Base-by-base conservation (phyloP, 2,797 vertebrate species). In the Myotis daubentonii region DNA sequence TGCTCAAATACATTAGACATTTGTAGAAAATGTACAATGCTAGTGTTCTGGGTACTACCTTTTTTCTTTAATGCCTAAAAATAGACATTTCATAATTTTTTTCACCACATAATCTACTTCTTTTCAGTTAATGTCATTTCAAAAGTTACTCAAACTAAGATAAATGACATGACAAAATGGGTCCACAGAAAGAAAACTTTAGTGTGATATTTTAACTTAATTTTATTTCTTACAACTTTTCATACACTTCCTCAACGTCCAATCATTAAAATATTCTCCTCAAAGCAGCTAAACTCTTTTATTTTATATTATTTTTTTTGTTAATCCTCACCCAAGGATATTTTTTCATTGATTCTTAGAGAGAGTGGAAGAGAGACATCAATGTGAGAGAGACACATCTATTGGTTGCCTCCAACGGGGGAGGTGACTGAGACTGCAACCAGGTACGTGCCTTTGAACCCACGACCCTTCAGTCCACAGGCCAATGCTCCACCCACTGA, bases 91-190 rank as follows among this genome's bases (percentile, higher is more conserved):
- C 19, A n/a, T 81, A 51, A 85, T 94, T 47, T 85, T 84, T 87
- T 66, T 70, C 8, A 60, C 3, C 8, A 70, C 10, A 75, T 70
- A 28, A 38, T 13, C 47, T n/a, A 53, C 19, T 36, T 89, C 16
- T 84, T 92, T 91, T 87, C 55, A 80, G 70, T 62, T 74, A 85
- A 72, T 82, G 11, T 55, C 78, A 96, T 89, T 87, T 93, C 20
- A 95, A 81, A 85, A 94, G 30, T 79, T 13, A 87, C 25, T 92
- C 55, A 91, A 95, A 75, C 41, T 89, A 93, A 95, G 74, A 78
- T 79, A 95, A 75, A 88, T 83, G 60, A 84, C 47, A 95, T 83
- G 60, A 84, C 47, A 95, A 87, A 92, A 79, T 30, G 84, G 33
- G 22, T 60, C 13, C 28, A 87, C 10, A 87, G 55, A 33, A 89